Evolutionary conservation across 1,140 invertebrate species (phyloP).

Genomic region (Drosophila willistoni): DNA sequence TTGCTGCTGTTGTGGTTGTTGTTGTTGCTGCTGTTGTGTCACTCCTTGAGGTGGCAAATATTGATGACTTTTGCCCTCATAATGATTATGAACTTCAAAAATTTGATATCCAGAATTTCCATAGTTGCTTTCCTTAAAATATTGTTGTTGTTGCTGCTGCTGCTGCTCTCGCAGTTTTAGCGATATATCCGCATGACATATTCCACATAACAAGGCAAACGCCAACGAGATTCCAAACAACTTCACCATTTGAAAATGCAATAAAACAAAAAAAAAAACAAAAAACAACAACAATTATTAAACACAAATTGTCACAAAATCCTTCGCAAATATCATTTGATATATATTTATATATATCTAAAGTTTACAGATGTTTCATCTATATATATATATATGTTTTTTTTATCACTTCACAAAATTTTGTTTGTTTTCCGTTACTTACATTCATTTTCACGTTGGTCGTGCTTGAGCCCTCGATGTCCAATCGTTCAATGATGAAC

Average conservation of each 20-base stretch:
- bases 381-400: background rate
- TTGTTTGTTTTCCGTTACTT: slow-evolving; percentile 45
- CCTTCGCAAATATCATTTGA: background rate
- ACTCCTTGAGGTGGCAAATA: slow-evolving; percentile 64
- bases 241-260: slow-evolving; percentile 38
- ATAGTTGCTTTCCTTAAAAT: slow-evolving; percentile 68
- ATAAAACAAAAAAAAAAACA: slow-evolving; percentile 25
- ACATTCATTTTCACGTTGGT: slow-evolving; percentile 81
- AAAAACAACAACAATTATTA: slow-evolving; percentile 10
- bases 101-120: slow-evolving; percentile 71
- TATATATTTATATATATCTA: too few species aligned
- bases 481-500: slow-evolving; percentile 79
- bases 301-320: slow-evolving; percentile 26
- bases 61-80: slow-evolving; percentile 43
- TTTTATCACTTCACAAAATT: slow-evolving; percentile 34
- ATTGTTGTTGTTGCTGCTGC: slow-evolving; percentile 26
- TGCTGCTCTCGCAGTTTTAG: slow-evolving; percentile 51
- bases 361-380: too few species aligned
- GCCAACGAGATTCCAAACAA: slow-evolving; percentile 56
- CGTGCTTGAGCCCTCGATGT: slow-evolving; percentile 79
- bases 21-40: slow-evolving; percentile 43
- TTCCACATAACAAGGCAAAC: slow-evolving; percentile 50
- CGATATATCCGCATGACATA: slow-evolving; percentile 66
- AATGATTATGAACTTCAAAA: slow-evolving; percentile 77
- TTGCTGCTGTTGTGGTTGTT: background rate